Conservation (phyloP, 1,140 invertebrate genomes). For the Drosophila pandora region DNA sequence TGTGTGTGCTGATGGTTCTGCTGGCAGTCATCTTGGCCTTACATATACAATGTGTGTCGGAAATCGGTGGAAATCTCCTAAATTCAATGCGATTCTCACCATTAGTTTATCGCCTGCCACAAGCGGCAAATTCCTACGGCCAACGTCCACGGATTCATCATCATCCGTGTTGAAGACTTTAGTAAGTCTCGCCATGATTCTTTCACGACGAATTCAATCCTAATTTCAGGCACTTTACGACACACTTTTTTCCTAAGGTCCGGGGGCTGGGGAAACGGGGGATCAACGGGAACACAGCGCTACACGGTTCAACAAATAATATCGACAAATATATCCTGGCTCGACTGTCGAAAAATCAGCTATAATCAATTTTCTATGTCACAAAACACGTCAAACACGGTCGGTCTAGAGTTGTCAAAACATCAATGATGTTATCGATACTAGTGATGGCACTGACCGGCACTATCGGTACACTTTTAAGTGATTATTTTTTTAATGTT, state of each 20-base stretch:
- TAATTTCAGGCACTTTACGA: constrained; percentile 65
- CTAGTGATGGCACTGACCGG: background rate
- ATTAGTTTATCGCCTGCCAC: constrained; percentile 79
- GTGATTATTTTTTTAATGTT: background rate
- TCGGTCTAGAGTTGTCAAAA: constrained; percentile 44
- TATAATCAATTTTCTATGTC: constrained; percentile 61
- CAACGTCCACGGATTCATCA: constrained; percentile 74
- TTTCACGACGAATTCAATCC: constrained; percentile 57
- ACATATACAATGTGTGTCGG: constrained; percentile 11
- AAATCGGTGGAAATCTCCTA: constrained; percentile 14
- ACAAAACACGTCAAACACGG: constrained; percentile 63
- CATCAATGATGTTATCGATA: background rate
- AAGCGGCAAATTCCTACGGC: constrained; percentile 77
- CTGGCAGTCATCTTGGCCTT: constrained; percentile 51
- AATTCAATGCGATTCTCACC: constrained; percentile 48
- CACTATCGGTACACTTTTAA: background rate
- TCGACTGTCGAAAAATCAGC: constrained; percentile 39
- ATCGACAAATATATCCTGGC: constrained; percentile 34
- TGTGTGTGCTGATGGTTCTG: constrained; percentile 35
- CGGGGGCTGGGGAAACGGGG: constrained; percentile 17
- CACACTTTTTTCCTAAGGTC: constrained; percentile 40
- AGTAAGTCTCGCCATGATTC: constrained; percentile 81
- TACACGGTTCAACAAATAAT: constrained; percentile 33
- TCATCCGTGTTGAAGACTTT: constrained; percentile 81
- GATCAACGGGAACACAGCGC: constrained; percentile 49